A percentile compares a stretch with the other conserved stretches of the same genome.
These are phyloP conservation scores for Musca domestica DNA, from an alignment of 1,140 invertebrate species.

Conservation along the genomic window DNA sequence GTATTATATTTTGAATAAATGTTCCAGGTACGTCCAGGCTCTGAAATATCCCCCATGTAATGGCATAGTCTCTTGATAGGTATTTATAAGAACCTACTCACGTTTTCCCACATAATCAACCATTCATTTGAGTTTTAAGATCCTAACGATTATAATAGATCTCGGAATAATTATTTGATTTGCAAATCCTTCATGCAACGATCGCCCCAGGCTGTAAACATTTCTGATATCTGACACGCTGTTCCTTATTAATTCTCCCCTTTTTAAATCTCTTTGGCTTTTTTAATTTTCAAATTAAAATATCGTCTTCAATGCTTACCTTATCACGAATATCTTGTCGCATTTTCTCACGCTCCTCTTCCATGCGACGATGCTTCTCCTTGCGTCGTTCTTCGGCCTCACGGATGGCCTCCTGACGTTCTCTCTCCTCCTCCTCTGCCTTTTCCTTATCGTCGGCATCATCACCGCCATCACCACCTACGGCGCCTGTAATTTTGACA, in stretches of 20 bases:
- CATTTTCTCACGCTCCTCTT: constrained; percentile 97
- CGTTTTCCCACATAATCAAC: too few species aligned
- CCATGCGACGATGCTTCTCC: constrained; percentile 98
- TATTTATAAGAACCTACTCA: too few species aligned
- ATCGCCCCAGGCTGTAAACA: too few species aligned
- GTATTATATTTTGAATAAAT: too few species aligned
- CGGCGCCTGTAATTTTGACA: constrained; percentile 65
- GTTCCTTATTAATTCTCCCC: constrained; percentile 19
- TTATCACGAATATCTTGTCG: constrained; percentile 96
- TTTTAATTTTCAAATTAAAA: background rate
- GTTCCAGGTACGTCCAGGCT: too few species aligned
- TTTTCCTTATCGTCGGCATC: constrained; percentile 89
- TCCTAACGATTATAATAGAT: too few species aligned
- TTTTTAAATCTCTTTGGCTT: background rate
- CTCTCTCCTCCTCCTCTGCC: constrained; percentile 92
- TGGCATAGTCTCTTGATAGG: too few species aligned
- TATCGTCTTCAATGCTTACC: constrained; percentile 66
- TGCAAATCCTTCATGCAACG: too few species aligned
- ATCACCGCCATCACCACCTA: constrained; percentile 86
- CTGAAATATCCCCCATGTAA: too few species aligned
- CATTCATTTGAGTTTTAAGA: too few species aligned
- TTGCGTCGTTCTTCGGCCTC: constrained; percentile 92
- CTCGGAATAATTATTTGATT: too few species aligned
- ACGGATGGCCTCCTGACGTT: constrained; percentile 86
- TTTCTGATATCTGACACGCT: too few species aligned